Conservation (phyloP, 2,888 invertebrate genomes). For the Argynnis bischoffii region DNA sequence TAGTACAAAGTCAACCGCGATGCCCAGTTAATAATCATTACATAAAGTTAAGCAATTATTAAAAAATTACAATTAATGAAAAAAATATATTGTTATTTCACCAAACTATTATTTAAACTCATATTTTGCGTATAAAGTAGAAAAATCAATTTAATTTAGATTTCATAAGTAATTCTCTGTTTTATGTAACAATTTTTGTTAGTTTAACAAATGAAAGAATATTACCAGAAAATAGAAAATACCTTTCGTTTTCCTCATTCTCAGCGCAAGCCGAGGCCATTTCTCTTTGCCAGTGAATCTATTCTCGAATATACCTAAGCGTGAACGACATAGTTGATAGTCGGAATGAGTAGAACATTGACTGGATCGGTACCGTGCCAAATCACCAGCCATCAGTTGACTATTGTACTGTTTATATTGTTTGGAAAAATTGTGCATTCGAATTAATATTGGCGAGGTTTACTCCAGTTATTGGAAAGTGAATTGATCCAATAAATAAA, state of each 20-base stretch:
- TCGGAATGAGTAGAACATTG: slow-evolving; percentile 46
- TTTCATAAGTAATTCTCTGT: slow-evolving; percentile 1
- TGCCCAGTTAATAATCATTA: no score
- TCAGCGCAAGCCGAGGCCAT: slow-evolving; percentile 31
- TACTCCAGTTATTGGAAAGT: slow-evolving; percentile 19
- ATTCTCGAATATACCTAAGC: slow-evolving; percentile 35
- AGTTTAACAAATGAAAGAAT: slow-evolving; percentile 31
- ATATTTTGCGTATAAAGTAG: background rate
- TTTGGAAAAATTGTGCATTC: slow-evolving; percentile 31
- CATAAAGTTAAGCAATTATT: no score
- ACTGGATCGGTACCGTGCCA: slow-evolving; percentile 45
- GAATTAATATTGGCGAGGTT: slow-evolving; percentile 30
- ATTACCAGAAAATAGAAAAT: slow-evolving; percentile 32
- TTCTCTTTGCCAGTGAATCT: slow-evolving; percentile 38
- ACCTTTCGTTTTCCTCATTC: slow-evolving; percentile 29
- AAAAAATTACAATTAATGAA: background rate
- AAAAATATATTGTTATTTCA: background rate
- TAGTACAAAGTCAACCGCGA: no score
- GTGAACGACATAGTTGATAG: slow-evolving; percentile 45
- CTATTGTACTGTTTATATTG: slow-evolving; percentile 46
- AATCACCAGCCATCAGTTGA: slow-evolving; percentile 48
- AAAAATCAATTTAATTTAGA: slow-evolving; percentile 4
- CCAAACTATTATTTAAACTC: no score
- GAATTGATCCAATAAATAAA: background rate
- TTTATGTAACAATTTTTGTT: slow-evolving; percentile 8